A percentile compares a stretch with the other conserved stretches of the same genome.
Evolutionary conservation across 2,888 invertebrate genomes (phyloP).

Genomic region (Sesamia inferens): DNA sequence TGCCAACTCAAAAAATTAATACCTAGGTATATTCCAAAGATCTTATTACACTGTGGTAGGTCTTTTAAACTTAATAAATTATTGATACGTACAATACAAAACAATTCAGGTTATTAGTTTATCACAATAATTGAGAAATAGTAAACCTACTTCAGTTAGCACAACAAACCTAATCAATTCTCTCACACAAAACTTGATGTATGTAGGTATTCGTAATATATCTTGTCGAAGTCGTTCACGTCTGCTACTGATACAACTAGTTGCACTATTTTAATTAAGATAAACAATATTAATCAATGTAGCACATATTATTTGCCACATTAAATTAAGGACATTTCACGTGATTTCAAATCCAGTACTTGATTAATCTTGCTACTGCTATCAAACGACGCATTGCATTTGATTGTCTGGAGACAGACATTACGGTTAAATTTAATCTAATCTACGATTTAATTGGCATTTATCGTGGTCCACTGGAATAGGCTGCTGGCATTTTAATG

Average conservation of each 20-base stretch:
- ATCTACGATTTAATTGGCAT: constrained; percentile 65
- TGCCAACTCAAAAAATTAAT: no score
- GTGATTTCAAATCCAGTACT: constrained; percentile 51
- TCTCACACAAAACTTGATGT: constrained; percentile 27
- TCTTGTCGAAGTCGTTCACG: constrained; percentile 35
- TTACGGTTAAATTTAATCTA: constrained; percentile 64
- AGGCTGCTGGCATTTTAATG: constrained; percentile 59
- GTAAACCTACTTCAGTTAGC: constrained; percentile 19
- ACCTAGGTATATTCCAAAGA: no score
- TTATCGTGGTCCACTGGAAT: constrained; percentile 53
- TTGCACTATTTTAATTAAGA: constrained; percentile 26
- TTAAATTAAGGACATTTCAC: constrained; percentile 42
- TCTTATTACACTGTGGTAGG: background rate
- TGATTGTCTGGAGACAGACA: constrained; percentile 63
- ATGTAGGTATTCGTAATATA: constrained; percentile 14
- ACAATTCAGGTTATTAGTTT: constrained; percentile 15
- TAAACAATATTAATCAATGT: constrained; percentile 33
- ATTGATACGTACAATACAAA: background rate
- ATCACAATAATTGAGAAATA: constrained; percentile 19
- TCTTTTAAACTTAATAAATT: background rate
- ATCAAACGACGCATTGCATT: constrained; percentile 60
- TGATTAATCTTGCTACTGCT: constrained; percentile 48
- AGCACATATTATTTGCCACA: constrained; percentile 45
- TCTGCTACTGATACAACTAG: constrained; percentile 11
- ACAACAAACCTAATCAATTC: constrained; percentile 29